These are phyloP conservation scores for Halcyon leucocephala DNA, from an alignment of 2,797 vertebrate genomes.

Conservation along the genomic window DNA sequence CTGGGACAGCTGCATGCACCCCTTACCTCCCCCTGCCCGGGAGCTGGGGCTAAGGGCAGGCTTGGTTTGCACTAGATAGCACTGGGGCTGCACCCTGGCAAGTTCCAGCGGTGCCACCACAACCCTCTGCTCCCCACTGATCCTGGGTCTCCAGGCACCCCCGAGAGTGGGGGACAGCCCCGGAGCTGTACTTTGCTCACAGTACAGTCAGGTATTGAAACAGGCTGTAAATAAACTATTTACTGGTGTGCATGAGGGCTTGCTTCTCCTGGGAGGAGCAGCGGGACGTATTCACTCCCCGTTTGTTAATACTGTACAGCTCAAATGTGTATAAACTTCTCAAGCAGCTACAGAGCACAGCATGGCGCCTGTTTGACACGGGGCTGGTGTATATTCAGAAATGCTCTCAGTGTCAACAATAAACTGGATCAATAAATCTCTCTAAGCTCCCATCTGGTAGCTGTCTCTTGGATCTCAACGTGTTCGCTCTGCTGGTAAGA, in stretches of 20 bases:
- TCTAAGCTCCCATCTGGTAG: neutral
- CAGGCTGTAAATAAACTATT: slow-evolving; percentile 34
- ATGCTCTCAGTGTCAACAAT: slow-evolving; percentile 31
- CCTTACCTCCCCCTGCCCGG: neutral
- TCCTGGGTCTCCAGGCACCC: neutral
- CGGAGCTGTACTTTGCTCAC: neutral
- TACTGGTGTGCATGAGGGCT: slow-evolving; percentile 20
- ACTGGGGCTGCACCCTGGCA: neutral
- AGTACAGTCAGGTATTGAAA: neutral
- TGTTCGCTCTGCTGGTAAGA: neutral
- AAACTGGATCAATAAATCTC: slow-evolving; percentile 64
- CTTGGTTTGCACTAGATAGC: neutral
- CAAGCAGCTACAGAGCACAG: neutral
- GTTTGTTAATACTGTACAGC: slow-evolving; percentile 62
- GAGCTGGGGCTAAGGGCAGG: neutral
- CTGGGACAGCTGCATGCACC: neutral
- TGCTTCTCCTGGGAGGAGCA: slow-evolving; percentile 31
- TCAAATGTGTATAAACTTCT: slow-evolving; percentile 29
- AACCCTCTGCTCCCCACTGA: neutral
- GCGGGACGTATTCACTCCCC: neutral
- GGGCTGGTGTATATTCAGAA: neutral
- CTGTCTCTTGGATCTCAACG: neutral
- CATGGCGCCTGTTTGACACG: slow-evolving; percentile 15
- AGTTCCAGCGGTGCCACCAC: neutral
- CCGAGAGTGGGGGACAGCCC: neutral